A percentile compares a stretch with the other conserved stretches of the same genome.
These are phyloP conservation scores for Drosophila athabasca DNA, from an alignment of 1,140 invertebrate genomes.

Conservation along the genomic window DNA sequence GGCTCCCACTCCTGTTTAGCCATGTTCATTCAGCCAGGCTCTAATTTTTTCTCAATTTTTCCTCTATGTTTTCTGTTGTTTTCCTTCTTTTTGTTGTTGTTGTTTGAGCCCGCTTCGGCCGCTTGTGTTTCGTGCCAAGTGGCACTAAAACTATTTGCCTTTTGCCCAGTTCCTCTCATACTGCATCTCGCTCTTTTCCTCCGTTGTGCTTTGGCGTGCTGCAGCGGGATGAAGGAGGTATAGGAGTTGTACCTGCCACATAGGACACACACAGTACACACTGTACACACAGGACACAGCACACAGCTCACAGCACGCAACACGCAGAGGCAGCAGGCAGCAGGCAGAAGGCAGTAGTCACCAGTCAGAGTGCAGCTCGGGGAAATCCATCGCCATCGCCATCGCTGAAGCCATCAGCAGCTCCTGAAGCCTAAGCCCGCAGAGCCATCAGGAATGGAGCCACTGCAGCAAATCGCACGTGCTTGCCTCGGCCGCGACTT, in stretches of 20 bases:
- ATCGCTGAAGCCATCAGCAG: constrained; percentile 1
- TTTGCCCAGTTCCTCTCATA: constrained; percentile 54
- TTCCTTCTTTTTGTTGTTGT: constrained; percentile 4
- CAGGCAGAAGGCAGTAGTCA: constrained; percentile 8
- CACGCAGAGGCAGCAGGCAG: constrained; percentile 40
- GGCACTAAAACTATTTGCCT: constrained; percentile 81
- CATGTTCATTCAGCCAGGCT: constrained; percentile 63
- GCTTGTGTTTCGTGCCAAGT: constrained; percentile 73
- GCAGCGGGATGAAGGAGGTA: constrained; percentile 9
- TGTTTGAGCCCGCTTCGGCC: constrained; percentile 54
- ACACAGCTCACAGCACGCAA: constrained; percentile 51
- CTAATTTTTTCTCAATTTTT: constrained; percentile 46
- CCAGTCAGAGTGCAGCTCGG: constrained; percentile 24
- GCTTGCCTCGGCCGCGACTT: constrained; percentile 37
- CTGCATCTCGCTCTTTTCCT: not conserved
- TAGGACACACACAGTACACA: constrained; percentile 4
- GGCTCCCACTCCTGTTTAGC: constrained; percentile 27
- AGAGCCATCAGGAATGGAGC: constrained; percentile 31
- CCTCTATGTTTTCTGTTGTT: constrained; percentile 16
- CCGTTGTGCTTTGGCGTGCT: constrained; percentile 8
- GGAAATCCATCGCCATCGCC: constrained; percentile 13
- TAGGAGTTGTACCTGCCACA: constrained; percentile 37
- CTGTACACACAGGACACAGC: constrained; percentile 13
- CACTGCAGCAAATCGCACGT: constrained; percentile 73
- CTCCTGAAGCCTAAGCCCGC: not conserved